Evolutionary conservation across 23 tunicate genomes (phyloP), one percentile per base, ranked within the genome.

Genomic region (Corella eumyota): DNA sequence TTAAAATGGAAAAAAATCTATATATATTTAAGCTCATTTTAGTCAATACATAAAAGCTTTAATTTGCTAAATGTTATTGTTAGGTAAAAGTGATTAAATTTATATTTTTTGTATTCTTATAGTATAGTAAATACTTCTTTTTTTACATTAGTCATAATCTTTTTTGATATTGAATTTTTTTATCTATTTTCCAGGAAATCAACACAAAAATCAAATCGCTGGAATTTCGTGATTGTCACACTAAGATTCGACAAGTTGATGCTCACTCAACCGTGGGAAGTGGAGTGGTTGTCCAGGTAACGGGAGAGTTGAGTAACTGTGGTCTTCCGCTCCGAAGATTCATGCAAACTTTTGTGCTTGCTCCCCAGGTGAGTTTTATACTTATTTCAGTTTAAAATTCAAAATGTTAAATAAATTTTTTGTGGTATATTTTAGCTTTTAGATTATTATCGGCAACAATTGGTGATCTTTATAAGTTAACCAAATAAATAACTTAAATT

Each of bases 291-390:
- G 90, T 92, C 28, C 99, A 92, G 54, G 99, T 92, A 35, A 78
- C 77, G 55, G 99, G 99, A 6, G 99, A 92, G 61, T 55, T 92
- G n/a, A 76, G 87, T 40, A 92, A 92, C 66, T 46, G 60, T 29
- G 73, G 79, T 6, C 55, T 64, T 28, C 93, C 99, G 20, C 57
- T 92, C 35, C 74, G 93, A 11, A 75, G 99, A 32, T 92, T 92
- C 62, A 83, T 83, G 94, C 99, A 92, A 46, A 92, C 99, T 6
- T 92, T 92, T 71, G 99, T 92, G 23, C 60, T 92, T 35, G 99
- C 81, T 22, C 99, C 99, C 28, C 99, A 92, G 70, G 95, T 70
- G 32, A 30, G 70, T 58, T 13, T 3, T 9, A 15, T 33, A 26
- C 6, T 17, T 7, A 52, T 59, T n/a, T 13, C 7, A 53, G 22